Percentiles rank a stretch among this genome's conserved stretches.
Evolutionary conservation across 2,113 vertebrate genomes (phyloP).

Genomic region (Silurus glanis): DNA sequence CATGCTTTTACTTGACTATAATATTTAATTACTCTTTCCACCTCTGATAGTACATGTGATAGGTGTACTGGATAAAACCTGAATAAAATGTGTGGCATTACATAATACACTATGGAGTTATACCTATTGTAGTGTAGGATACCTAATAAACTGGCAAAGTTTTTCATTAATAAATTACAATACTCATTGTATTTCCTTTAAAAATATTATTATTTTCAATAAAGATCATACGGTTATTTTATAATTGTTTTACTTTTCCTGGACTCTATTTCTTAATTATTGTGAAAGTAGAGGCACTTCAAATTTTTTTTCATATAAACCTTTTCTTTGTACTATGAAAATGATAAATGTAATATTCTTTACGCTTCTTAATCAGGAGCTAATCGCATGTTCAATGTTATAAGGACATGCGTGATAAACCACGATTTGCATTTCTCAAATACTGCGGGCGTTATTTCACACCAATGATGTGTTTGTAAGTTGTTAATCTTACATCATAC

Average conservation of each 20-base stretch:
- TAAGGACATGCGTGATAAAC: conserved; percentile 18
- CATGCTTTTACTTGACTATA: too few species aligned
- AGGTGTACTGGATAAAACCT: not conserved
- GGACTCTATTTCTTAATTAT: conserved; percentile 65
- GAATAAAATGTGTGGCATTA: not conserved
- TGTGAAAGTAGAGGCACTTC: conserved; percentile 59
- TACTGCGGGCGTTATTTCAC: conserved; percentile 24
- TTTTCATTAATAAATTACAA: not conserved
- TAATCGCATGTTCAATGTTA: conserved; percentile 17
- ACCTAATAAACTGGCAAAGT: not conserved
- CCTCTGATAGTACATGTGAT: not conserved
- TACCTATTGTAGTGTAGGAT: not conserved
- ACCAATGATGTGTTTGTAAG: conserved; percentile 26
- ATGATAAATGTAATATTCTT: not conserved
- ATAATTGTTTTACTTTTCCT: conserved; percentile 19
- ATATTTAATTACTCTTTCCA: too few species aligned
- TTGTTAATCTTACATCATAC: not conserved
- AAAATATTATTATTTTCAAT: not conserved
- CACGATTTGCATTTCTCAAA: not conserved
- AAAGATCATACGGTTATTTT: not conserved
- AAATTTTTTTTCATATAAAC: not conserved
- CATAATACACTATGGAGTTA: not conserved
- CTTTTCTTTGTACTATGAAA: not conserved
- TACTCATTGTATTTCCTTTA: not conserved
- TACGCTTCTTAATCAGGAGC: not conserved